phyloP scores from a whole-genome alignment of 2,113 vertebrate species.

The Alaudala cheleensis region DNA sequence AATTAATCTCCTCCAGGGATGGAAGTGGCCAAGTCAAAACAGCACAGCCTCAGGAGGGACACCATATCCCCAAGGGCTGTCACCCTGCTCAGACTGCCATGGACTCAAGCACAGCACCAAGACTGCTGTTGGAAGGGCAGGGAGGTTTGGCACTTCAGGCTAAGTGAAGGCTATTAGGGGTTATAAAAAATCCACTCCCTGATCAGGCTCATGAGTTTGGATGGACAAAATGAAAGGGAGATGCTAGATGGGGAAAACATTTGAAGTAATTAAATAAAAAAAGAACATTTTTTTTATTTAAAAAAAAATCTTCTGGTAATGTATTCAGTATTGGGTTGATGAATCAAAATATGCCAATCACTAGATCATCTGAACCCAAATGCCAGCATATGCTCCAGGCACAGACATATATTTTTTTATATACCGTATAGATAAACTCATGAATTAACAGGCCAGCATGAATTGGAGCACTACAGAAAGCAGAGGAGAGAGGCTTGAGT shows the following conservation, averaged over 20 bases:
- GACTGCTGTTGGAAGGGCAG: background rate
- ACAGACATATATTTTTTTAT: background rate
- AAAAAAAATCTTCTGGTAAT: background rate
- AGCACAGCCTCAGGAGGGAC: background rate
- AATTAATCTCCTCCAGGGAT: background rate
- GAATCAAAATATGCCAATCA: background rate
- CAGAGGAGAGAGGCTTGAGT: background rate
- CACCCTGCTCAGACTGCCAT: background rate
- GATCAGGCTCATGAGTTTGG: background rate
- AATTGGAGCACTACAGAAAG: background rate
- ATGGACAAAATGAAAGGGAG: background rate
- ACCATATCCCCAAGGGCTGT: rapidly evolving
- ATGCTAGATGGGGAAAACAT: background rate
- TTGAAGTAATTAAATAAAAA: background rate
- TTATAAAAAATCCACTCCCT: background rate
- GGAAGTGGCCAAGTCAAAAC: background rate
- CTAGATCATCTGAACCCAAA: background rate
- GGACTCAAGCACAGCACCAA: background rate
- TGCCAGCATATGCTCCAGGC: background rate
- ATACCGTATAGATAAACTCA: background rate
- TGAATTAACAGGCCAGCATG: background rate
- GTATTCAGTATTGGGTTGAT: background rate
- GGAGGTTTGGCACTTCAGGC: background rate
- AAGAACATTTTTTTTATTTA: background rate
- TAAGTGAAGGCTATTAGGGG: background rate